These are phyloP conservation scores for Antigone vipio DNA, from an alignment of 2,113 vertebrate genomes.

Conservation along the genomic window DNA sequence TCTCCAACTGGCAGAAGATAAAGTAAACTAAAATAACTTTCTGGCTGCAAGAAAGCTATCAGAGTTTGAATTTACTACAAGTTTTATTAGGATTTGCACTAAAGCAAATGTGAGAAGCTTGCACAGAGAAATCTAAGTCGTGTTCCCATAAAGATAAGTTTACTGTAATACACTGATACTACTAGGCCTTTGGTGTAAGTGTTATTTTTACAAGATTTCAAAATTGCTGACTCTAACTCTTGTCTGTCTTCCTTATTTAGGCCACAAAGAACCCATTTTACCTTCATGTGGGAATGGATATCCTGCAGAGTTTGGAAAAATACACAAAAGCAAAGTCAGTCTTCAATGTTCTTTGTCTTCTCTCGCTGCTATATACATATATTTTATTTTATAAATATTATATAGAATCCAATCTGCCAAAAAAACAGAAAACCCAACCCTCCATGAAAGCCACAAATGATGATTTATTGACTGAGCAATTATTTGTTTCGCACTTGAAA, in stretches of 20 bases:
- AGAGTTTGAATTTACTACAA: neutral
- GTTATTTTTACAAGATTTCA: neutral
- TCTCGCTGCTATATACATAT: neutral
- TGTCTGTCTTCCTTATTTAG: conserved; percentile 67
- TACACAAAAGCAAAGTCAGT: conserved; percentile 93
- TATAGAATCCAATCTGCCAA: neutral
- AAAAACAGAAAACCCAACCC: neutral
- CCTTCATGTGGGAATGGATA: conserved; percentile 98
- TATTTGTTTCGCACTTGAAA: neutral
- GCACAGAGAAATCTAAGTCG: neutral
- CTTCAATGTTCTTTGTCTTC: neutral
- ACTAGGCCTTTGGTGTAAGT: neutral
- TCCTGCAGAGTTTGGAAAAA: conserved; percentile 96
- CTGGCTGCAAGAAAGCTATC: neutral
- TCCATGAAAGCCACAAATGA: neutral
- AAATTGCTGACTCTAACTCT: neutral
- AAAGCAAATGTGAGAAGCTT: neutral
- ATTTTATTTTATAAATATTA: neutral
- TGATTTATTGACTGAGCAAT: neutral
- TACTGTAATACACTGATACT: neutral
- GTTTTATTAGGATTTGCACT: neutral
- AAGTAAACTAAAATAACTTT: neutral
- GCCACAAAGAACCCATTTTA: conserved; percentile 99
- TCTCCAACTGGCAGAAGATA: neutral
- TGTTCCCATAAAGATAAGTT: neutral